Evolutionary conservation across 1,140 invertebrate species (phyloP).

Genomic region (Euglossa dilemma): DNA sequence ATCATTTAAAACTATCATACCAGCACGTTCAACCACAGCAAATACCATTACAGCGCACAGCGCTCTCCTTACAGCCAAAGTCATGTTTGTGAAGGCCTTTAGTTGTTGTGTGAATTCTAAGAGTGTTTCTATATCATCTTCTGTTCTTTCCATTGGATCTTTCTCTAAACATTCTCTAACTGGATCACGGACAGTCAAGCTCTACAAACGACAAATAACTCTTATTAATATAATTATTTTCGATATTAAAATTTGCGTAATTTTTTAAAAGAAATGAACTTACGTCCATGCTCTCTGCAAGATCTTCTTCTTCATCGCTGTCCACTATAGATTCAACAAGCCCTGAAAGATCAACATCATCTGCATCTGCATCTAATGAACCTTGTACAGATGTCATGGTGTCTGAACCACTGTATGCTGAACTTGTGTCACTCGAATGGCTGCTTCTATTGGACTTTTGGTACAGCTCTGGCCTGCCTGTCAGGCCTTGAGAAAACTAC

Average conservation of each 20-base stretch:
- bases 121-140: slow-evolving; percentile 97
- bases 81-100: slow-evolving; percentile 96
- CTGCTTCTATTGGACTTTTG: slow-evolving; percentile 92
- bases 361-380: slow-evolving; percentile 90
- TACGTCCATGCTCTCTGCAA: slow-evolving; percentile 95
- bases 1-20: slow-evolving; percentile 98
- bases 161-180: slow-evolving; percentile 98
- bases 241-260: neutral
- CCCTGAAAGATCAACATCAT: slow-evolving; percentile 95
- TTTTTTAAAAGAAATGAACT: slow-evolving; percentile 68
- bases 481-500: slow-evolving; percentile 81
- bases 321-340: slow-evolving; percentile 97
- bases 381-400: slow-evolving; percentile 96
- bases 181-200: slow-evolving; percentile 94
- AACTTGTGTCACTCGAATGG: slow-evolving; percentile 96
- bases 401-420: slow-evolving; percentile 97
- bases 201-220: slow-evolving; percentile 83
- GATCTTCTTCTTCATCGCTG: slow-evolving; percentile 96
- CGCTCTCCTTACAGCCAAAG: slow-evolving; percentile 93
- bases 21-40: slow-evolving; percentile 98
- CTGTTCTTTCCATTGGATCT: slow-evolving; percentile 95
- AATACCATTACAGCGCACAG: slow-evolving; percentile 97
- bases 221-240: neutral
- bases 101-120: slow-evolving; percentile 99
- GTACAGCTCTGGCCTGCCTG: slow-evolving; percentile 84